Evolutionary conservation across 2,113 vertebrate genomes (phyloP).

Genomic region (Oreochromis aureus): DNA sequence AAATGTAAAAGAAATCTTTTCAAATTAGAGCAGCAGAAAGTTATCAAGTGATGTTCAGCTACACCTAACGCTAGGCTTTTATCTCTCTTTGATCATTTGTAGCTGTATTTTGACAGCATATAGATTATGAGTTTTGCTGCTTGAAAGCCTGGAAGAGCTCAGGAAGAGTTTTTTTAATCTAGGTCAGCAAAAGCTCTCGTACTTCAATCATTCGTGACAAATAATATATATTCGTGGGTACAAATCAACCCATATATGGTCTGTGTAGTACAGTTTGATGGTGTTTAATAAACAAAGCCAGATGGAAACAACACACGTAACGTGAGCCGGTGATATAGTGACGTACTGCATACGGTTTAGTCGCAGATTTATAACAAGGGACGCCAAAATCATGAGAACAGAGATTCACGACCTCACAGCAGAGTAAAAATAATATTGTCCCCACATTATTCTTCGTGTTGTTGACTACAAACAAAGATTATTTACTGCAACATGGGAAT

Average conservation of each 20-base stretch:
- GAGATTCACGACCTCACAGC: background rate
- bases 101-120: background rate
- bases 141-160: background rate
- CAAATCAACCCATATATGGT: background rate
- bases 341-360: background rate
- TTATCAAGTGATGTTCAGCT: background rate
- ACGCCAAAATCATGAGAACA: background rate
- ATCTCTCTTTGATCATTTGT: background rate
- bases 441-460: background rate
- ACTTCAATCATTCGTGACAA: background rate
- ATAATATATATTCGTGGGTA: background rate
- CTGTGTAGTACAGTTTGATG: background rate
- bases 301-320: background rate
- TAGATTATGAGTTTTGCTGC: background rate
- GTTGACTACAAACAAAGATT: background rate
- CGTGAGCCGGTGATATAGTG: background rate
- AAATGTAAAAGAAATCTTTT: background rate
- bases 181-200: background rate
- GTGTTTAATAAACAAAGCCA: background rate
- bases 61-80: background rate
- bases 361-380: background rate
- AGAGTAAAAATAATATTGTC: background rate
- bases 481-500: constrained; percentile 12
- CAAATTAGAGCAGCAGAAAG: background rate
- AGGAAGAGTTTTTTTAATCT: background rate